phyloP scores from a whole-genome alignment of 2,888 invertebrate species.

The Dascillus cervinus region DNA sequence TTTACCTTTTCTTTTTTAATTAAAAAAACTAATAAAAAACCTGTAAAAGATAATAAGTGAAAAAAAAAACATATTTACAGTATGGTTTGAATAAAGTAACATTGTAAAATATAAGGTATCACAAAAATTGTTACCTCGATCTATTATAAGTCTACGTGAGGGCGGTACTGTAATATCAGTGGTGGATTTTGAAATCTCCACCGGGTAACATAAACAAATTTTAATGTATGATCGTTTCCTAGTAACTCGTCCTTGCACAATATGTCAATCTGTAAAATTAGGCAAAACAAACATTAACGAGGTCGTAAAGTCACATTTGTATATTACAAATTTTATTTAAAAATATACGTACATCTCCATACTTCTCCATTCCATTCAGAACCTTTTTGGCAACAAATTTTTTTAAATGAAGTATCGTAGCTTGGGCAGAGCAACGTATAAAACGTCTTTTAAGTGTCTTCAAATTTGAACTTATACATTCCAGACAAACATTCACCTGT shows the following conservation, averaged over 20 bases:
- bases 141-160: conserved; percentile 71
- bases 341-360: conserved; percentile 74
- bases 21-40: too few species aligned
- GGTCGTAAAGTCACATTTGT: too few species aligned
- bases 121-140: too few species aligned
- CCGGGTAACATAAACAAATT: conserved; percentile 94
- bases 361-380: conserved; percentile 83
- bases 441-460: conserved; percentile 81
- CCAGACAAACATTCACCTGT: conserved; percentile 92
- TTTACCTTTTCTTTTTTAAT: too few species aligned
- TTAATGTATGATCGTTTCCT: conserved; percentile 97
- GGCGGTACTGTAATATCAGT: conserved; percentile 77
- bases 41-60: too few species aligned
- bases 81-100: too few species aligned
- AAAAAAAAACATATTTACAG: too few species aligned
- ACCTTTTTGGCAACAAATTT: conserved; percentile 96
- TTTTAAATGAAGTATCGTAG: conserved; percentile 97
- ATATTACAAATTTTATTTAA: conserved; percentile 3
- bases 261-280: conserved; percentile 84
- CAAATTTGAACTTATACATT: conserved; percentile 73
- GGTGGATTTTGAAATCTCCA: conserved; percentile 95
- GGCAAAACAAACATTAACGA: too few species aligned
- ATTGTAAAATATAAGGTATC: too few species aligned
- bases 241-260: conserved; percentile 96
- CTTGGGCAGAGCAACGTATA: conserved; percentile 91